Conservation (phyloP, 1,140 invertebrate species). For the Diprion similis region DNA sequence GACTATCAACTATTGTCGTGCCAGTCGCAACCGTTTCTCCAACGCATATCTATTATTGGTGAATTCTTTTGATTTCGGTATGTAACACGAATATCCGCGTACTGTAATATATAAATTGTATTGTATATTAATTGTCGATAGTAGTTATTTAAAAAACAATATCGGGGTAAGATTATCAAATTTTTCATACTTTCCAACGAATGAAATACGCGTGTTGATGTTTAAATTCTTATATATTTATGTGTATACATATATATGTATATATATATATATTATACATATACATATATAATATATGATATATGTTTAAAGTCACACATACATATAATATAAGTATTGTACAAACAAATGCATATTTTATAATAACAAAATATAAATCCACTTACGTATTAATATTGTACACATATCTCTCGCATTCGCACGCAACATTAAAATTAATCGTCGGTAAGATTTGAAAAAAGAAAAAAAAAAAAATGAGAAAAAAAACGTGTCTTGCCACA, state of each 20-base stretch:
- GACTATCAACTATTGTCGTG: constrained; percentile 71
- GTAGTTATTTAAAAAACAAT: no score
- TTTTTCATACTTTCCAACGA: no score
- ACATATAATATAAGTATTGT: constrained; percentile 38
- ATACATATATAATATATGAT: not conserved
- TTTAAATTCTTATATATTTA: no score
- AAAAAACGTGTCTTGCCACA: constrained; percentile 18
- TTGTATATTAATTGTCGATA: no score
- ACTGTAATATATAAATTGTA: no score
- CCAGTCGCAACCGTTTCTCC: constrained; percentile 73
- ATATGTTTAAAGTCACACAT: not conserved
- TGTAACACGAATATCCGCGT: not conserved
- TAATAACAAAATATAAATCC: constrained; percentile 54
- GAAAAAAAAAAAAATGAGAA: constrained; percentile 16
- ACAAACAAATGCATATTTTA: constrained; percentile 52
- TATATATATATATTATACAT: not conserved
- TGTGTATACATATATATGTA: no score
- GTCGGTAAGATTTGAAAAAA: constrained; percentile 24
- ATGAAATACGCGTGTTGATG: no score
- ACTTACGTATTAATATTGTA: constrained; percentile 37
- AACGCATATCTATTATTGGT: constrained; percentile 75
- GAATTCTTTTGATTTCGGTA: constrained; percentile 64
- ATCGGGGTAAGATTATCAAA: no score
- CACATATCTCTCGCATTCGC: constrained; percentile 42
- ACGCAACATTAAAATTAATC: constrained; percentile 15